A percentile compares a stretch with the other conserved stretches of the same genome.
Conservation (phyloP, 1,140 invertebrate species). For the Periplaneta americana region DNA sequence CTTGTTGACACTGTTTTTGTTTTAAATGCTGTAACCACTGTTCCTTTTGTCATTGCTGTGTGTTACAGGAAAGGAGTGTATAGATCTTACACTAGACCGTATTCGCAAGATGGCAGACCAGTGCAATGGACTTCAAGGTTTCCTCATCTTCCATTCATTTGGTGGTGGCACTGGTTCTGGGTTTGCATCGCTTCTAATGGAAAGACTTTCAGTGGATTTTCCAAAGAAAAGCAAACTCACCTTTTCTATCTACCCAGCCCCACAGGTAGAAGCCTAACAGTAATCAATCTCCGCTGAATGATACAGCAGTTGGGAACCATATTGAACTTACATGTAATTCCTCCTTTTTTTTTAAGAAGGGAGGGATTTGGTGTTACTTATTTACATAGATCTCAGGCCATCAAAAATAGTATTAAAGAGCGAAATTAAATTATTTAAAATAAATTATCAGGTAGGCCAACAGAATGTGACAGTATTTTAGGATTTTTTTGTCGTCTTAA, state of each 20-base stretch:
- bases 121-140: conserved; percentile 57
- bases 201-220: conserved; percentile 51
- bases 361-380: too few species aligned
- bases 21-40: too few species aligned
- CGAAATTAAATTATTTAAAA: too few species aligned
- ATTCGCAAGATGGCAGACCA: conserved; percentile 46
- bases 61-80: conserved; percentile 39
- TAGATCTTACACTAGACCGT: conserved; percentile 39
- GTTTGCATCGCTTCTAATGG: conserved; percentile 54
- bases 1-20: too few species aligned
- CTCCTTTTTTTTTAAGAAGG: too few species aligned
- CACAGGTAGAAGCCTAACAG: conserved; percentile 39
- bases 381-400: too few species aligned
- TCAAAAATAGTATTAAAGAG: too few species aligned
- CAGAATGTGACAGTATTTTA: too few species aligned
- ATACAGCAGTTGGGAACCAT: neutral
- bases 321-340: too few species aligned
- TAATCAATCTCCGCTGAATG: neutral
- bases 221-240: conserved; percentile 57
- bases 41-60: too few species aligned
- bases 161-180: conserved; percentile 49
- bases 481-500: too few species aligned
- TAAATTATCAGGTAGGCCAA: too few species aligned
- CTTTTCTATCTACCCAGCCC: conserved; percentile 58
- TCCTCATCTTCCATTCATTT: conserved; percentile 59